These are phyloP conservation scores for Lepidochrysops patricia DNA, from an alignment of 2,888 invertebrate genomes.

Conservation along the genomic window DNA sequence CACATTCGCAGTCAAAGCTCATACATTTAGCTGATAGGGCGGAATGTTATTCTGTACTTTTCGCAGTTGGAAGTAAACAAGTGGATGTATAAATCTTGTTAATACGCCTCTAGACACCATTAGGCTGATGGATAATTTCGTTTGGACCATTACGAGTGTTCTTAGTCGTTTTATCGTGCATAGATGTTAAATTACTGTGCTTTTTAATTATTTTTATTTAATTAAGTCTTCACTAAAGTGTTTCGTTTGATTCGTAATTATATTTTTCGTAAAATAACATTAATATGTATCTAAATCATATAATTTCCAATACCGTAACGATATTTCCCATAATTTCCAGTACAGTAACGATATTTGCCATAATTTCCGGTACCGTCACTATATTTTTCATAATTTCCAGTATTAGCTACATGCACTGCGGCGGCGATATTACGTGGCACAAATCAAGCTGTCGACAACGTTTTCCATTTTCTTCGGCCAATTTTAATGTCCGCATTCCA, in stretches of 20 bases:
- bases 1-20: neutral
- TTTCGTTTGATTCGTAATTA: too few species aligned
- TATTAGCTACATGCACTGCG: neutral
- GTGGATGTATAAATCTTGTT: slow-evolving; percentile 18
- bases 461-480: slow-evolving; percentile 8
- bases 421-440: slow-evolving; percentile 1
- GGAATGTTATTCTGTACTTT: neutral
- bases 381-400: neutral
- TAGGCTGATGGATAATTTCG: slow-evolving; percentile 21
- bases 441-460: neutral
- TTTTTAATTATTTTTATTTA: too few species aligned
- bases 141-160: slow-evolving; percentile 14
- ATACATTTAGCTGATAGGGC: neutral
- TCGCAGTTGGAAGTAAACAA: slow-evolving; percentile 16
- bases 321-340: too few species aligned
- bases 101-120: slow-evolving; percentile 20
- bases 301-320: too few species aligned
- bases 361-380: neutral
- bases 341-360: neutral
- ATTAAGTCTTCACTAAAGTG: too few species aligned
- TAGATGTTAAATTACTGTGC: too few species aligned
- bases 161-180: too few species aligned
- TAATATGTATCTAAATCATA: too few species aligned
- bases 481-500: slow-evolving; percentile 1
- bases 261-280: too few species aligned